Conservation (phyloP, 2,113 vertebrate species). For the Cyphomyrus discorhynchus region DNA sequence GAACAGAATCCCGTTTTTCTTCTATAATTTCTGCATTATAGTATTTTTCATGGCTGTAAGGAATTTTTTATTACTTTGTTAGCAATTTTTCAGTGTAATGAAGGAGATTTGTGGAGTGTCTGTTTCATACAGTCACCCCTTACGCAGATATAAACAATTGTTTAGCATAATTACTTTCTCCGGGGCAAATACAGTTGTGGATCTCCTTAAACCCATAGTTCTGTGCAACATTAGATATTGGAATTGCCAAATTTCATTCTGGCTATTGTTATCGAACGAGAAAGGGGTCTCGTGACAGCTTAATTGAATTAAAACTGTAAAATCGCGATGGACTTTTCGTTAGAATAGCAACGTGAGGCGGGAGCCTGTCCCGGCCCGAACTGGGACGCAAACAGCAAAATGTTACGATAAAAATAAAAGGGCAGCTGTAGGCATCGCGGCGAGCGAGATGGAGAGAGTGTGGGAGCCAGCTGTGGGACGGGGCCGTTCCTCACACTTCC, state of each 20-base stretch:
- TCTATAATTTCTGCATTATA: background rate
- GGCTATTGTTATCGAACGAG: background rate
- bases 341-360: background rate
- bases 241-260: background rate
- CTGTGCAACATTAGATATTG: background rate
- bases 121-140: background rate
- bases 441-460: background rate
- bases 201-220: background rate
- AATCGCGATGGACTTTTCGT: background rate
- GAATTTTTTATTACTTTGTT: background rate
- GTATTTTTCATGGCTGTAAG: background rate
- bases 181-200: background rate
- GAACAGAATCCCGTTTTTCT: background rate
- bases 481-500: constrained; percentile 5
- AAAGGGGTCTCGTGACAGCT: background rate
- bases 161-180: background rate
- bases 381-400: background rate
- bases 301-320: background rate
- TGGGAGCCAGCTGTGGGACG: constrained; percentile 3
- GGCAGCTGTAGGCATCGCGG: background rate
- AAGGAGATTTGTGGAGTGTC: background rate
- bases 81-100: background rate
- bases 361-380: background rate
- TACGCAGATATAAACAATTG: background rate
- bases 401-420: constrained; percentile 4